Evolutionary conservation across 2,888 invertebrate species (phyloP), one percentile per base, ranked within the genome.

Genomic region (Meliscaeva auricollis): DNA sequence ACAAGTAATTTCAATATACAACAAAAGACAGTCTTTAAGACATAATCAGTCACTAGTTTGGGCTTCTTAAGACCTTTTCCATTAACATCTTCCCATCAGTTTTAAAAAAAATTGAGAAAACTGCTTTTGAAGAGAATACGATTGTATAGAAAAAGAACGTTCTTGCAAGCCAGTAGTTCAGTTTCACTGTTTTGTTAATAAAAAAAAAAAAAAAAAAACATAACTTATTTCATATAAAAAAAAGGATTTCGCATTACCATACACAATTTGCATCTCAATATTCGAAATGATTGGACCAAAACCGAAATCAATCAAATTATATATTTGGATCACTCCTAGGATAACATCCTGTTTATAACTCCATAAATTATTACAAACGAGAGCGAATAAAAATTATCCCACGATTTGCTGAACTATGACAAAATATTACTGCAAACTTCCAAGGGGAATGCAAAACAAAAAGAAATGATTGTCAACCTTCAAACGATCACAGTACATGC

Each of bases 231-330:
- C n/a, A n/a, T n/a, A n/a, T n/a, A n/a, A n/a, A n/a, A n/a, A n/a
- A n/a, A n/a, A n/a, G 6, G 3, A 17, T 56, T 26, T 30, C 30
- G 3, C 9, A 35, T 32, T 26, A 5, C 0, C 22, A 26, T 41
- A 44, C 15, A 8, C 4, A 35, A 77, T 82, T 77, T 77, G 26
- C 81, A 82, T 82, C n/a, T 52, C 32, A 82, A 82, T 82, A 9
- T 1, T n/a, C 7, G 2, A 64, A 3, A 38, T 80, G 75, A 80
- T 75, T 62, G 35, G 44, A 64, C 60, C 54, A 13, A 32, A 68
- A n/a, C 48, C 44, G 3, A 78, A 82, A 73, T 73, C 78, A 78
- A 78, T 78, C 82, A 83, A 77, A 66, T 66, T 35, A 48, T 22
- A 13, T 0, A 35, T 3, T 2, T 70, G 13, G 54, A 30, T 54